Evolutionary conservation across 2,888 invertebrate species (phyloP), one percentile per base, ranked within the genome.

Genomic region (Archips crataeganus): DNA sequence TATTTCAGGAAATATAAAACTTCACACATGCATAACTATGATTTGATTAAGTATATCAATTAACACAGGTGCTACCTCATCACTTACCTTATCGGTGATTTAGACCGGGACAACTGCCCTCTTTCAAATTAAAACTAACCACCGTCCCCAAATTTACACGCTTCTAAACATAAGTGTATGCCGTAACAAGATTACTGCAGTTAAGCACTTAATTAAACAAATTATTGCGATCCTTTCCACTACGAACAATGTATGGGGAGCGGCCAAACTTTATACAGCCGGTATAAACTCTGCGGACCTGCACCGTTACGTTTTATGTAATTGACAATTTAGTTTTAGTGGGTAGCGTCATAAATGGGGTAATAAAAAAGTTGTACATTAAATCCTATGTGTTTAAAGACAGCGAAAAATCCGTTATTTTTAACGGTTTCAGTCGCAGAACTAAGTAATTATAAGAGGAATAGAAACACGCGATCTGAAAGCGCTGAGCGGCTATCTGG

Each of bases 161-260:
- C 63, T 32, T 47, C 10, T 57, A 67, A 42, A 67, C 51, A 42
- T 62, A 61, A 67, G 63, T 49, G 60, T 51, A 51, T 45, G 49
- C 45, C 51, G 32, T 74, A 71, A 67, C 71, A 65, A 47, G 61
- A 71, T 70, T 75, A 71, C 74, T 57, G 75, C 51, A 64, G 68
- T 73, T 57, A 63, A 73, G 63, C 61, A 60, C 64, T 75, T 75
- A 73, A 75, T 75, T 73, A 74, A 67, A 59, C 59, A 49, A 73
- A 70, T 75, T 47, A 72, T 63, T 45, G 60, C 59, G 67, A 75
- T 65, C 70, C 65, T 65, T 68, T 66, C 54, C 57, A 39, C 45
- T 15, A 3, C 60, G 54, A n/a, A 72, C 72, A 71, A 72, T 72
- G 67, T 63, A 73, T 68, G 68, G 42, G 63, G 42, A 62, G 36